Evolutionary conservation across 2,797 vertebrate species (phyloP).

Genomic region (Gobio occitaniae): DNA sequence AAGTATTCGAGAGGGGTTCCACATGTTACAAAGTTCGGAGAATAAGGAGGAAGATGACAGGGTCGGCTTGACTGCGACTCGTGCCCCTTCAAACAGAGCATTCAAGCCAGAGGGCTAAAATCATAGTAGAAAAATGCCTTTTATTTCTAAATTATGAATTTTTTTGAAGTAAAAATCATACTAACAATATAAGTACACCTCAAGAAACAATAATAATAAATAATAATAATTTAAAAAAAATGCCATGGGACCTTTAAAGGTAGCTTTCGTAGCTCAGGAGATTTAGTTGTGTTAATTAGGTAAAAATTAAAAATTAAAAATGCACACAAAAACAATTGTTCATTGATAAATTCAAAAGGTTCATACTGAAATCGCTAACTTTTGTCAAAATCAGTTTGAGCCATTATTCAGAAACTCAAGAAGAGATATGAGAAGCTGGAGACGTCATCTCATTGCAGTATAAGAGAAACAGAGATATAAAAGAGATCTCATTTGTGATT

Average conservation of each 20-base stretch:
- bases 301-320: not conserved
- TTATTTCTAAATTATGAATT: too few relatives aligned
- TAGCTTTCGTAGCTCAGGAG: not conserved
- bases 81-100: too few relatives aligned
- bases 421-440: not conserved
- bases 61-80: too few relatives aligned
- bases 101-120: too few relatives aligned
- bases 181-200: too few relatives aligned
- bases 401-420: not conserved
- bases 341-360: not conserved
- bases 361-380: not conserved
- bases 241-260: not conserved
- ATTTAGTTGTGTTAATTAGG: not conserved
- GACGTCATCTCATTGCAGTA: not conserved
- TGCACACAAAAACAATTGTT: not conserved
- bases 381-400: conserved; percentile 11
- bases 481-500: conserved; percentile 1
- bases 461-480: conserved; percentile 12
- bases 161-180: too few relatives aligned
- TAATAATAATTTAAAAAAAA: too few relatives aligned
- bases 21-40: too few relatives aligned
- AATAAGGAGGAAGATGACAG: too few relatives aligned
- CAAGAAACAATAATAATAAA: too few relatives aligned
- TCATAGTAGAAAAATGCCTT: too few relatives aligned
- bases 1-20: too few relatives aligned